These are phyloP conservation scores for Hemicentrotus pulcherrimus DNA, from an alignment of 35 echinoderm and acorn worm species.

Conservation along the genomic window DNA sequence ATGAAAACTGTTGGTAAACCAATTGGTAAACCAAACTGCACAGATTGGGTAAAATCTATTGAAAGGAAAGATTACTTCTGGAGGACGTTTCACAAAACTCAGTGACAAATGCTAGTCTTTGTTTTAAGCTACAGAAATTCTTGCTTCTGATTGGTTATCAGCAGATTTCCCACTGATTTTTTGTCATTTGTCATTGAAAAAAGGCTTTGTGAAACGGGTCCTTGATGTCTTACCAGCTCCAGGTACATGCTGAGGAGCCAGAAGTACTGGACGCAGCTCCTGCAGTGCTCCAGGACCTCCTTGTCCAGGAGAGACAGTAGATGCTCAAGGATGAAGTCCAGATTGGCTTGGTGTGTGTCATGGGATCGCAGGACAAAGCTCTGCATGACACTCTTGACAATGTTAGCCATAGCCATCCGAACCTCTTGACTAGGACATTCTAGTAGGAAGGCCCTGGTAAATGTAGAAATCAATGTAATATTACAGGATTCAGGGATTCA, in stretches of 20 bases:
- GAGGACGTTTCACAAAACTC: background rate
- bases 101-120: too few species aligned
- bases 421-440: slow-evolving; percentile 88
- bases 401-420: slow-evolving; percentile 65
- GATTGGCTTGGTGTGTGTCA: slow-evolving; percentile 53
- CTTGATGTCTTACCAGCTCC: slow-evolving; percentile 63
- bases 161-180: too few species aligned
- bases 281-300: slow-evolving; percentile 83
- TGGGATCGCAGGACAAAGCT: slow-evolving; percentile 65
- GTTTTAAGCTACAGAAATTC: too few species aligned
- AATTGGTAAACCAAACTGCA: too few species aligned
- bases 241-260: slow-evolving; percentile 86
- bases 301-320: slow-evolving; percentile 86
- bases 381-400: slow-evolving; percentile 65
- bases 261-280: slow-evolving; percentile 92
- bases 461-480: background rate
- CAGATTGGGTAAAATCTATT: too few species aligned
- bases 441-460: slow-evolving; percentile 74
- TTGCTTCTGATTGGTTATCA: too few species aligned
- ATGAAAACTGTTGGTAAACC: too few species aligned
- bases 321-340: slow-evolving; percentile 75
- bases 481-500: too few species aligned
- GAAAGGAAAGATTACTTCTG: too few species aligned
- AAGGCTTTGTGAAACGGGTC: too few species aligned
- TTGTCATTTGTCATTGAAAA: too few species aligned